A percentile compares a stretch with the other conserved stretches of the same genome.
phyloP scores from a whole-genome alignment of 2,797 vertebrate genomes.

The Urosaurus nigricauda region DNA sequence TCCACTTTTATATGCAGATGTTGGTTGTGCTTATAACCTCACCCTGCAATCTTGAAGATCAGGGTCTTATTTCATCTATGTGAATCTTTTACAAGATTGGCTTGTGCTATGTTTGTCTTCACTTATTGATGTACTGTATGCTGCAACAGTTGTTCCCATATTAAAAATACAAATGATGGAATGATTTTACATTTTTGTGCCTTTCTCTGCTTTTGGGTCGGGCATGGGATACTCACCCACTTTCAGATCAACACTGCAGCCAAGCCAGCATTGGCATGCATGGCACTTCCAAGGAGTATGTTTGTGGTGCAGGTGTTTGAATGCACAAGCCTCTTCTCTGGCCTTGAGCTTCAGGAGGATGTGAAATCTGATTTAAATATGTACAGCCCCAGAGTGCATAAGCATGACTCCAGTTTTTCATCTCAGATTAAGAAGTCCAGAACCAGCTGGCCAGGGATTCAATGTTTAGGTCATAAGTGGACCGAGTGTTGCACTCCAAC shows the following conservation, averaged over 20 bases:
- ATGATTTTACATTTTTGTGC: not conserved
- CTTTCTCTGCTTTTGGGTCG: not conserved
- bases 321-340: too few relatives aligned
- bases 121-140: not conserved
- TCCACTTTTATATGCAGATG: too few relatives aligned
- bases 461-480: not conserved
- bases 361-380: not conserved
- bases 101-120: not conserved
- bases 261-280: not conserved
- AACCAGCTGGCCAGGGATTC: not conserved
- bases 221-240: not conserved
- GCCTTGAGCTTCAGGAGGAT: not conserved
- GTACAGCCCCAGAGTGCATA: not conserved
- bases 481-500: too few relatives aligned
- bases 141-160: not conserved
- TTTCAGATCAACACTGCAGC: not conserved
- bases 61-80: not conserved
- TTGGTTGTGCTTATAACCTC: too few relatives aligned
- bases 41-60: not conserved
- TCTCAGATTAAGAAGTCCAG: not conserved
- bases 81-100: not conserved
- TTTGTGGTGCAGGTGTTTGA: too few relatives aligned
- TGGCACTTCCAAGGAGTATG: not conserved
- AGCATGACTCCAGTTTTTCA: not conserved
- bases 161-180: not conserved